A percentile compares a stretch with the other conserved stretches of the same genome.
These are phyloP conservation scores for Psittacula echo DNA, from an alignment of 2,797 vertebrate species.

Conservation along the genomic window DNA sequence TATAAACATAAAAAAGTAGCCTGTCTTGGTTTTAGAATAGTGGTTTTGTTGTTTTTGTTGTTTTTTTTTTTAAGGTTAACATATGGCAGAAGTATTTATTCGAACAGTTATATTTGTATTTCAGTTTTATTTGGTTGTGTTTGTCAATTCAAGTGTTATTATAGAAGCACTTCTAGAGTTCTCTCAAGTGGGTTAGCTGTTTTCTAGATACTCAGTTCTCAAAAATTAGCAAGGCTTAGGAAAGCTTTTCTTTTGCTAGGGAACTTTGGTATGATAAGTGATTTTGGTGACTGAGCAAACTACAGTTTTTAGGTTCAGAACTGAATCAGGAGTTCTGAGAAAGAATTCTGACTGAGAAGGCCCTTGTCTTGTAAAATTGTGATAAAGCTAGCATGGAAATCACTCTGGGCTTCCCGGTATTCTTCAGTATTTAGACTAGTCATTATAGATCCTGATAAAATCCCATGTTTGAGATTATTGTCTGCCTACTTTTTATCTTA, in stretches of 20 bases:
- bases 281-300: background rate
- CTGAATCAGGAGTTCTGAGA: background rate
- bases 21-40: background rate
- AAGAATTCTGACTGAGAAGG: background rate
- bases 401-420: background rate
- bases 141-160: background rate
- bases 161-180: background rate
- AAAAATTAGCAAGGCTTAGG: background rate
- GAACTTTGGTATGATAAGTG: background rate
- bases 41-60: too few relatives aligned
- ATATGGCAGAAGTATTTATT: background rate
- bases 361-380: background rate
- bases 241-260: background rate
- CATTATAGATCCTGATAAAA: background rate
- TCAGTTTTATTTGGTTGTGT: background rate
- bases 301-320: background rate
- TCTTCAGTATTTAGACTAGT: background rate
- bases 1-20: background rate
- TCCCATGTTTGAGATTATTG: background rate
- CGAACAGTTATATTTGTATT: background rate
- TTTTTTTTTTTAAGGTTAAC: background rate
- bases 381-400: background rate
- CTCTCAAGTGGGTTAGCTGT: background rate
- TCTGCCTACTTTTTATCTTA: background rate
- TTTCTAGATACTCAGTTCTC: background rate